Evolutionary conservation across 2,888 invertebrate species (phyloP).

Genomic region (Syrista parreyssii): DNA sequence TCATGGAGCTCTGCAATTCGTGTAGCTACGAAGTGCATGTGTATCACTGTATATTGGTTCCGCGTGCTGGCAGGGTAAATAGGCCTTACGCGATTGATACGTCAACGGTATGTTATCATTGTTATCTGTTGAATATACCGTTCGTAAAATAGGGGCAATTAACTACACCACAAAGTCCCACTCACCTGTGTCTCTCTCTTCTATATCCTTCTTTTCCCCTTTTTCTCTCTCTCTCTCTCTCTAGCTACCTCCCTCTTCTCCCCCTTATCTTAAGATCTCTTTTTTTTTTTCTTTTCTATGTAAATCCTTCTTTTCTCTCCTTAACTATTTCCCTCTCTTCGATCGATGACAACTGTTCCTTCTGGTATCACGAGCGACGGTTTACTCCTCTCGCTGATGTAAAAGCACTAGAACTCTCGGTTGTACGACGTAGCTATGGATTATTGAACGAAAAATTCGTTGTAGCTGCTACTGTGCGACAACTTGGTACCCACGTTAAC

Average conservation of each 20-base stretch:
- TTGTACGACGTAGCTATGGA: background rate
- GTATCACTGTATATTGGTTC: background rate
- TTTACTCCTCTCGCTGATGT: background rate
- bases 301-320: background rate
- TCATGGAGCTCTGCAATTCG: background rate
- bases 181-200: background rate
- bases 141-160: background rate
- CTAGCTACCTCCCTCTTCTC: conserved; percentile 24
- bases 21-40: background rate
- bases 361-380: background rate
- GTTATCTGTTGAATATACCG: background rate
- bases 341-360: background rate
- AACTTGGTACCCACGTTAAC: background rate
- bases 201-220: background rate
- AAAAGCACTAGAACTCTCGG: background rate
- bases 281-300: conserved; percentile 10
- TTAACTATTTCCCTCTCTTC: background rate
- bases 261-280: conserved; percentile 13
- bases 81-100: background rate
- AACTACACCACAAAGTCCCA: background rate
- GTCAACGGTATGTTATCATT: background rate
- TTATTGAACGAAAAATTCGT: background rate
- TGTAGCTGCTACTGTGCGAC: background rate
- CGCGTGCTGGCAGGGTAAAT: background rate
- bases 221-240: conserved; percentile 20